phyloP scores from a whole-genome alignment of 2,113 vertebrate species.

The Gasterosteus aculeatus region DNA sequence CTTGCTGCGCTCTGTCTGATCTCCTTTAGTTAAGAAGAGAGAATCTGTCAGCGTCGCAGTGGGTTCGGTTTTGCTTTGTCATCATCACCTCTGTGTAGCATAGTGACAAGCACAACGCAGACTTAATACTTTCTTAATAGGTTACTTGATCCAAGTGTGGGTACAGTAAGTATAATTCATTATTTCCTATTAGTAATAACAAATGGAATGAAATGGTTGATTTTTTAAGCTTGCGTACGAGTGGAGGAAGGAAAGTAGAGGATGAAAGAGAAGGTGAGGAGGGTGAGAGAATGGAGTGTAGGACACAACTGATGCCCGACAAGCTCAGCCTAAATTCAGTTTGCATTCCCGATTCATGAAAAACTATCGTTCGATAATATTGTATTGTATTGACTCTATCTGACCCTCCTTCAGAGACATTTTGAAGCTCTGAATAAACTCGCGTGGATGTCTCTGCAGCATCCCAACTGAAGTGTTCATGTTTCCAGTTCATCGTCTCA shows the following conservation, averaged over 20 bases:
- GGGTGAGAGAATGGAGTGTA: not conserved
- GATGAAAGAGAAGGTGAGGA: not conserved
- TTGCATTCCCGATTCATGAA: not conserved
- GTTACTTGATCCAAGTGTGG: not conserved
- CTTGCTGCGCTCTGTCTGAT: conserved; percentile 23
- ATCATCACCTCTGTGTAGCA: conserved; percentile 56
- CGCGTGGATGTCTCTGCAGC: too few species aligned
- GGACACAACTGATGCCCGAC: not conserved
- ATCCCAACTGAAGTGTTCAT: not conserved
- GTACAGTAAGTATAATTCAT: conserved; percentile 1
- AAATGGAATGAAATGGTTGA: not conserved
- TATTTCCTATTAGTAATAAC: not conserved
- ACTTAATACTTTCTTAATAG: not conserved
- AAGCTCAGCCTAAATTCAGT: not conserved
- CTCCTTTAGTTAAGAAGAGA: conserved; percentile 13
- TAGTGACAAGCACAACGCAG: conserved; percentile 44
- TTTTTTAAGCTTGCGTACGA: conserved; percentile 8
- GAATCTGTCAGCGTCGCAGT: conserved; percentile 31
- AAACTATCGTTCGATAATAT: too few species aligned
- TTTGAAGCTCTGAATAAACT: not conserved
- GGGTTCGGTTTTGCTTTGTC: conserved; percentile 65
- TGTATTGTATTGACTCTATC: too few species aligned
- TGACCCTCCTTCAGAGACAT: not conserved
- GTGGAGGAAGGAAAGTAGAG: not conserved
- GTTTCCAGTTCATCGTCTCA: not conserved